These are phyloP conservation scores for Mionectes olivaceus DNA, from an alignment of 2,797 vertebrate species.

Conservation along the genomic window DNA sequence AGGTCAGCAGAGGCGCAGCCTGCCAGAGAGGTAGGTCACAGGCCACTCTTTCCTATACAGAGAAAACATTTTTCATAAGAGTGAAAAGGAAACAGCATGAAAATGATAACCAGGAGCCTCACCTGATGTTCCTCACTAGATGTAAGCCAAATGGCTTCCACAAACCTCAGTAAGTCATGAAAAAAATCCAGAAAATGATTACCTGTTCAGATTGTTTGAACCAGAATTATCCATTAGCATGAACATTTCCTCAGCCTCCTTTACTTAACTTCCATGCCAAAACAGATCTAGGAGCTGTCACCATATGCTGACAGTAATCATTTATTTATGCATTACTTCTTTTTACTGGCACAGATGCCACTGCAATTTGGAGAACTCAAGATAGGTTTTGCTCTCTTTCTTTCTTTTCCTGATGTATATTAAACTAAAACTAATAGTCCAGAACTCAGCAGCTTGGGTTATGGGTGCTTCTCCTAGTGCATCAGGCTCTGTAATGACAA, in stretches of 20 bases:
- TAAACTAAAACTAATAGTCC: not conserved
- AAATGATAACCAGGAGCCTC: not conserved
- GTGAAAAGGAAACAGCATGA: not conserved
- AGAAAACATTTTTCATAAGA: not conserved
- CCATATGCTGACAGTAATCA: not conserved
- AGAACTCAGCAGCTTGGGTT: not conserved
- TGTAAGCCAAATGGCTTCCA: not conserved
- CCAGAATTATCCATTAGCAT: not conserved
- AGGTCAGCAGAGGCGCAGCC: not conserved
- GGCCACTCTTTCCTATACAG: not conserved
- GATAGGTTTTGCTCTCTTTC: not conserved
- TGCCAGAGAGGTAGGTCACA: not conserved
- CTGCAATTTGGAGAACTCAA: not conserved
- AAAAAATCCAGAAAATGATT: not conserved
- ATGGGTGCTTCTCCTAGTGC: not conserved
- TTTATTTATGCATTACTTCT: constrained; percentile 10
- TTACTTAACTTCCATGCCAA: not conserved
- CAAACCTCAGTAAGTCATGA: not conserved
- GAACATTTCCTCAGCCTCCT: not conserved
- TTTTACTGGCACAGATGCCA: constrained; percentile 15
- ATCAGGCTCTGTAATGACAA: not conserved
- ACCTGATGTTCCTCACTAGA: not conserved
- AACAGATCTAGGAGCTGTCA: not conserved
- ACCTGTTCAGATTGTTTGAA: not conserved
- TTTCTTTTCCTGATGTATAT: not conserved